These are phyloP conservation scores for Phocoena phocoena DNA, from an alignment of 2,113 vertebrate genomes.

Conservation along the genomic window DNA sequence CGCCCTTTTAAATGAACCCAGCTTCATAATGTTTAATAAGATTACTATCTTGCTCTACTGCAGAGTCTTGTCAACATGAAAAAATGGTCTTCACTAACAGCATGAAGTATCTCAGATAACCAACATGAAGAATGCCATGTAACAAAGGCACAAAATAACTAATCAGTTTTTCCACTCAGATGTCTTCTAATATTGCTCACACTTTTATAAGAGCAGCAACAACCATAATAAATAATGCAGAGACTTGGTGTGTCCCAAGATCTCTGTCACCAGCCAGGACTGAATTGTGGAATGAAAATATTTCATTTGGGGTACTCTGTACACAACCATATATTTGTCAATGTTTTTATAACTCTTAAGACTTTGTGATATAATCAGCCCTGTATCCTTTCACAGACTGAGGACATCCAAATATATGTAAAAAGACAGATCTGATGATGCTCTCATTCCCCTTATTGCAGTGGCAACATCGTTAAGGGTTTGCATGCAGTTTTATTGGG, in stretches of 20 bases:
- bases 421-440: slow-evolving; percentile 52
- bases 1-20: background rate
- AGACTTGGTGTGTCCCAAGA: slow-evolving; percentile 31
- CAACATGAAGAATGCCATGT: slow-evolving; percentile 67
- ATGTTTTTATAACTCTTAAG: slow-evolving; percentile 61
- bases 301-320: slow-evolving; percentile 38
- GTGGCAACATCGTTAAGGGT: slow-evolving; percentile 60
- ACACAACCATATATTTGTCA: slow-evolving; percentile 68
- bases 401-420: background rate
- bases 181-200: slow-evolving; percentile 66
- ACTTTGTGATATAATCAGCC: slow-evolving; percentile 60
- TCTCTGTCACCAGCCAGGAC: slow-evolving; percentile 55
- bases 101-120: slow-evolving; percentile 63
- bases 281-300: slow-evolving; percentile 67
- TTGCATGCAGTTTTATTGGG: slow-evolving; percentile 71
- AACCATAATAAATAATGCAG: slow-evolving; percentile 66
- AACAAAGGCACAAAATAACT: slow-evolving; percentile 29
- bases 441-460: slow-evolving; percentile 67
- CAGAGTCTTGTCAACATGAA: slow-evolving; percentile 30
- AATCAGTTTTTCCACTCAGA: slow-evolving; percentile 77
- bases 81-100: slow-evolving; percentile 44
- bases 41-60: slow-evolving; percentile 20
- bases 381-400: slow-evolving; percentile 53
- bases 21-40: background rate
- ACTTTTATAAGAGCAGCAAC: background rate